Percentiles rank a stretch among this genome's conserved stretches.
Conservation (phyloP, 2,113 vertebrate genomes). For the Dissostichus mawsoni region DNA sequence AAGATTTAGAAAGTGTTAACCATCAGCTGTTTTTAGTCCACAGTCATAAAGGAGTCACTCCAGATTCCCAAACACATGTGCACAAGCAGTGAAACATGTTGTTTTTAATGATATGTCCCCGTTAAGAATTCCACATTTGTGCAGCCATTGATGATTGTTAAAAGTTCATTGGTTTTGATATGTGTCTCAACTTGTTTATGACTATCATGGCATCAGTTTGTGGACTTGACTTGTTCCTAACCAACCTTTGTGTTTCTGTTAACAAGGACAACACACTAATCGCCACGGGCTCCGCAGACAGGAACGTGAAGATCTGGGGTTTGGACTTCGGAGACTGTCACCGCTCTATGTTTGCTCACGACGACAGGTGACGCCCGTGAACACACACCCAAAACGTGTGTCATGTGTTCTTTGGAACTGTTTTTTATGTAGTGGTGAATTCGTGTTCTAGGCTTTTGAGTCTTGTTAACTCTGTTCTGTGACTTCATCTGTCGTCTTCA, state of each 20-base stretch:
- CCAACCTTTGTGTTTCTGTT: not conserved
- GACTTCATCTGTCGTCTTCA: conserved; percentile 47
- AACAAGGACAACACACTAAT: conserved; percentile 91
- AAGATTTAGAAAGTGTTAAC: not conserved
- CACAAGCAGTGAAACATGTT: too few relatives aligned
- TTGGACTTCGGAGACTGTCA: conserved; percentile 99
- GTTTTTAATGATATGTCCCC: too few relatives aligned
- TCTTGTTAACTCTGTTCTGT: conserved; percentile 27
- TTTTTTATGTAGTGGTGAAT: not conserved
- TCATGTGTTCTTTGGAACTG: not conserved
- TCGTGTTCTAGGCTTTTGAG: not conserved
- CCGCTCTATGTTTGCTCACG: conserved; percentile 96
- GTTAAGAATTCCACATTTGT: too few relatives aligned
- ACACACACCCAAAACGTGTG: not conserved
- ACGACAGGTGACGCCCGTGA: conserved; percentile 90
- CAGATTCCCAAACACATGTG: too few relatives aligned
- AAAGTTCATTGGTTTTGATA: not conserved
- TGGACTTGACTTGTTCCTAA: too few relatives aligned
- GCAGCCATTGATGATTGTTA: too few relatives aligned
- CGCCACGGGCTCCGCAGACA: conserved; percentile 94
- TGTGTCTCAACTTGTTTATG: not conserved
- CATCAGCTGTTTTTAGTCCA: not conserved
- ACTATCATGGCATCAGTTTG: too few relatives aligned
- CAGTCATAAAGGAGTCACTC: too few relatives aligned
- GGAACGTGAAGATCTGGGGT: conserved; percentile 98